Conservation (phyloP, 2,888 invertebrate species). For the Dasysyrphus tricinctus region DNA sequence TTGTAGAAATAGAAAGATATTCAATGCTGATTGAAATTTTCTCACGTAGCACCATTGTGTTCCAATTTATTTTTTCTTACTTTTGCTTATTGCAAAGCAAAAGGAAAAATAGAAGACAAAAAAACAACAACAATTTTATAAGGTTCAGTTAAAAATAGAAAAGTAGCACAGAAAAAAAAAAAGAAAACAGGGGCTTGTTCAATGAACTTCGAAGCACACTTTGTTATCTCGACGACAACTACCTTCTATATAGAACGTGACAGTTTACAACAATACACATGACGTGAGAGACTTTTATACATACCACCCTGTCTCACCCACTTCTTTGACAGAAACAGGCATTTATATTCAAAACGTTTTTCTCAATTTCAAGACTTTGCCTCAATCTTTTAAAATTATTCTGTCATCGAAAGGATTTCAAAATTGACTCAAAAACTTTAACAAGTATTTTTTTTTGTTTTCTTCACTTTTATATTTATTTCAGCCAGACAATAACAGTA, state of each 20-base stretch:
- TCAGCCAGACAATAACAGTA: no score
- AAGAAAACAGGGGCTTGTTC: conserved; percentile 18
- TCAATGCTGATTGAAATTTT: conserved; percentile 43
- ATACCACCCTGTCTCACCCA: not conserved
- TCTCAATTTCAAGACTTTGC: conserved; percentile 20
- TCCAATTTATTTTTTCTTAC: conserved; percentile 26
- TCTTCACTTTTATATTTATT: no score
- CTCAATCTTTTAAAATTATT: not conserved
- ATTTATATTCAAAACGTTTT: conserved; percentile 35
- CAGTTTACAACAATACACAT: conserved; percentile 27
- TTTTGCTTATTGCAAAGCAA: conserved; percentile 6
- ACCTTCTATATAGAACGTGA: conserved; percentile 35
- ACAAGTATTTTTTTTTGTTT: not conserved
- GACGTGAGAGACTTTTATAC: not conserved
- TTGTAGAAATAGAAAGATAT: not conserved
- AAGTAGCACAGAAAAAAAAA: conserved; percentile 1
- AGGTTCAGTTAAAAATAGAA: not conserved
- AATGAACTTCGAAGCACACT: conserved; percentile 35
- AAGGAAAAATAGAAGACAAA: not conserved
- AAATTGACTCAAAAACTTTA: conserved; percentile 2
- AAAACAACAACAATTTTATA: not conserved
- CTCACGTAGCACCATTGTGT: conserved; percentile 35
- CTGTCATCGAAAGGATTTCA: not conserved
- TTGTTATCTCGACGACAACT: conserved; percentile 29
- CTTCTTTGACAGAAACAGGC: not conserved